A percentile compares a stretch with the other conserved stretches of the same genome.
phyloP scores from a whole-genome alignment of 2,888 invertebrate species.

The Ormia ochracea region DNA sequence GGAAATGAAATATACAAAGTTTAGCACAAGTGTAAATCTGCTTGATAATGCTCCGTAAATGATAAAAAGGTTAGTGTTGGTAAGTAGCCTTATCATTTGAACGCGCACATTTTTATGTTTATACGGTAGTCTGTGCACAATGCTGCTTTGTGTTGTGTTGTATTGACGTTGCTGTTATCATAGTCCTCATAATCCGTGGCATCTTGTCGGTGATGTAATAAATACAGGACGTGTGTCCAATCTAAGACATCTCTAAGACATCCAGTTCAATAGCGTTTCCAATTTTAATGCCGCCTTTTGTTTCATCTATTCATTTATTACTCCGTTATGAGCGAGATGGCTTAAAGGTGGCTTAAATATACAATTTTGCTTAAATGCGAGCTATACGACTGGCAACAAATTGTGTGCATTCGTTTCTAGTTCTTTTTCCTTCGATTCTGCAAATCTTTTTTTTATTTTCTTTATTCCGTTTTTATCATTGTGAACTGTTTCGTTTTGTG shows the following conservation, averaged over 20 bases:
- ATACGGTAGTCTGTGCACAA: background rate
- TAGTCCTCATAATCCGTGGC: slow-evolving; percentile 54
- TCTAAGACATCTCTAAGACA: slow-evolving; percentile 50
- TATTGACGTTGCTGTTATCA: slow-evolving; percentile 28
- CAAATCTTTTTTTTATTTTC: background rate
- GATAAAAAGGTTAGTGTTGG: too few relatives aligned
- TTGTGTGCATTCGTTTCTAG: slow-evolving; percentile 30
- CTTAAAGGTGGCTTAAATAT: slow-evolving; percentile 36
- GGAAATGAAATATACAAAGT: too few relatives aligned
- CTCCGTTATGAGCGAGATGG: slow-evolving; percentile 20
- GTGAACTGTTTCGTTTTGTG: slow-evolving; percentile 16
- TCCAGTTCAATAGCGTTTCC: slow-evolving; percentile 51
- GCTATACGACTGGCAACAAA: slow-evolving; percentile 21
- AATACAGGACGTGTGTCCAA: slow-evolving; percentile 59
- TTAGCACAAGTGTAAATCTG: too few relatives aligned
- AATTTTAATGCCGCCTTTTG: slow-evolving; percentile 47
- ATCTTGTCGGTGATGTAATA: slow-evolving; percentile 45
- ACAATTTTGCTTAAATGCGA: slow-evolving; percentile 15
- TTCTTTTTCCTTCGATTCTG: slow-evolving; percentile 17
- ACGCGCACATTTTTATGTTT: slow-evolving; percentile 13
- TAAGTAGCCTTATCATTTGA: background rate
- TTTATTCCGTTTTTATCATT: slow-evolving; percentile 29
- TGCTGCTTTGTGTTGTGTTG: background rate
- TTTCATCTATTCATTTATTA: slow-evolving; percentile 23
- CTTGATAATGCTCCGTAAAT: too few relatives aligned